phyloP scores from a whole-genome alignment of 2,888 invertebrate species.

The Hemistola chrysoprasaria region DNA sequence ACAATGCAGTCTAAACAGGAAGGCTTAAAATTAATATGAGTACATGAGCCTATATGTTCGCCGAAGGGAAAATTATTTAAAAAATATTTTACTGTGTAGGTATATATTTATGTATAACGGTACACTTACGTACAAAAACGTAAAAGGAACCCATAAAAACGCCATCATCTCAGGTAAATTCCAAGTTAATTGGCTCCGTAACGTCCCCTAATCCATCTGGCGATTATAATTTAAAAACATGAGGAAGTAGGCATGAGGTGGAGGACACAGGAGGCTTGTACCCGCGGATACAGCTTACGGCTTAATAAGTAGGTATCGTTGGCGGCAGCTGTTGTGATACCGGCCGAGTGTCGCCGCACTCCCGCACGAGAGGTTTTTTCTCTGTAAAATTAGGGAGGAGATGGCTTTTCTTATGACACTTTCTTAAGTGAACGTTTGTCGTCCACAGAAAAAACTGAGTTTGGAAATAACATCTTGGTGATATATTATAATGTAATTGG shows the following conservation, averaged over 20 bases:
- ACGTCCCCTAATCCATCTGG: conserved; percentile 52
- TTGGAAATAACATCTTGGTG: too few species aligned
- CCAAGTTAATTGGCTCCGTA: conserved; percentile 49
- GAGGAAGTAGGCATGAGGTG: conserved; percentile 63
- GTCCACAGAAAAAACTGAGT: background rate
- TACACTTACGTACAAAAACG: background rate
- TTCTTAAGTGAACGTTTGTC: background rate
- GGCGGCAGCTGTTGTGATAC: conserved; percentile 80
- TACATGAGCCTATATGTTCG: too few species aligned
- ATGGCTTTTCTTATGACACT: conserved; percentile 29
- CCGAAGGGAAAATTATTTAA: too few species aligned
- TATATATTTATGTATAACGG: too few species aligned
- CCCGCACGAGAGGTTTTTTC: conserved; percentile 68
- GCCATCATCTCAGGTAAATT: conserved; percentile 29
- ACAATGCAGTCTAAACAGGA: too few species aligned
- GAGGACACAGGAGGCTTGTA: conserved; percentile 46
- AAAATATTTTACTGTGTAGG: too few species aligned
- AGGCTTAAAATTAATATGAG: too few species aligned
- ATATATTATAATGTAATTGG: too few species aligned
- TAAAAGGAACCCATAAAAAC: conserved; percentile 5
- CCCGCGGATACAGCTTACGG: conserved; percentile 50
- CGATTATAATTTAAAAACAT: conserved; percentile 76
- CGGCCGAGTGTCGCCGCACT: conserved; percentile 75
- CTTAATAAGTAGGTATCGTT: conserved; percentile 79
- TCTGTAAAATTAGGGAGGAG: conserved; percentile 38